Evolutionary conservation across 2,888 invertebrate genomes (phyloP).

Genomic region (Idaea dimidiata): DNA sequence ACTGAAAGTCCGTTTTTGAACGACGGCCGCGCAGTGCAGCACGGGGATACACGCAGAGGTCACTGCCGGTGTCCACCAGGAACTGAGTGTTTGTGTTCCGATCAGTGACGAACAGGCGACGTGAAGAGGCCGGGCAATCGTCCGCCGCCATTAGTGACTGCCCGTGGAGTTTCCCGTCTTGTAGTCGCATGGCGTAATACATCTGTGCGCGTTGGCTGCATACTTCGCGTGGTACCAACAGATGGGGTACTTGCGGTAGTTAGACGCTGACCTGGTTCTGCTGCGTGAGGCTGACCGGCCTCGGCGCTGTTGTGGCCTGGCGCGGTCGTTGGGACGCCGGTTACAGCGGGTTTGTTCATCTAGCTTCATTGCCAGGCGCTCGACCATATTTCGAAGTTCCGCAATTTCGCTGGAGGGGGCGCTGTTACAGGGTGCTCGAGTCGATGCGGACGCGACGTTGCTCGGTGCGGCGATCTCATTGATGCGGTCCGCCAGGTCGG

Average conservation of each 20-base stretch:
- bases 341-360: neutral
- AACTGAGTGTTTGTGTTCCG: conserved; percentile 17
- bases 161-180: conserved; percentile 21
- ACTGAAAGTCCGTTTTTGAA: conserved; percentile 2
- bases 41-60: conserved; percentile 29
- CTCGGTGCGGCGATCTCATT: conserved; percentile 9
- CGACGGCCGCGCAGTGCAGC: conserved; percentile 7
- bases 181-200: conserved; percentile 14
- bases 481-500: conserved; percentile 12
- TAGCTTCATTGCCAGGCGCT: neutral
- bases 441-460: neutral
- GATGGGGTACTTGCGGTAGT: conserved; percentile 6
- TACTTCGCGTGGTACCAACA: conserved; percentile 15
- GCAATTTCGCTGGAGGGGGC: conserved; percentile 4
- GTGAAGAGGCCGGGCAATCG: conserved; percentile 19
- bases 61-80: conserved; percentile 18
- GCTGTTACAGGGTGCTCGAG: neutral
- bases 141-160: conserved; percentile 22
- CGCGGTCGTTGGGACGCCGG: neutral
- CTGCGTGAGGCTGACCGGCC: neutral
- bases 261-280: conserved; percentile 12
- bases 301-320: neutral
- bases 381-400: neutral
- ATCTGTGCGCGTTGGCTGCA: conserved; percentile 8
- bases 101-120: conserved; percentile 22